Base-by-base conservation (phyloP, 2,113 vertebrate species). In the Tamias sibiricus region DNA sequence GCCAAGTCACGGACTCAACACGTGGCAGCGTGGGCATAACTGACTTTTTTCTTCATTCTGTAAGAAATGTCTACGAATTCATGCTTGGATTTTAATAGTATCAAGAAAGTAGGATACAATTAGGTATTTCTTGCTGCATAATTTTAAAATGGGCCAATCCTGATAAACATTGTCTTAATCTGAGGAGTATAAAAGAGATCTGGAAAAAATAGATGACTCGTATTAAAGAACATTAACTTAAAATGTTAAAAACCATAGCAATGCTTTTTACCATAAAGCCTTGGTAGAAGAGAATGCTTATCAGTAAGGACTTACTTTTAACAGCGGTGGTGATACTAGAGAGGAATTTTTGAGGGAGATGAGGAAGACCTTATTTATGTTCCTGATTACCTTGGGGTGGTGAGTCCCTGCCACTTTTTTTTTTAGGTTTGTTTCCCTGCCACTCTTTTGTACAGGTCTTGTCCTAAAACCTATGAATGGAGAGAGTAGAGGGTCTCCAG, bases 181-280 rank as follows among this genome's bases (percentile, higher is more conserved):
- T 66, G 93, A 83, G 44, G 52, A 74, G 30, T 83, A 17, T 84
- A 87, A 91, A 85, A 91, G 26, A 87, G 16, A 87, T 35, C 30
- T 95, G 64, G 87, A 76, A 64, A 87, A 95, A 79, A 42, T 47
- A 75, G 22, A 7, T 47, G 37, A 95, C 57, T 94, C 7, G 69
- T 74, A 66, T 75, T 87, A 59, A 84, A 35, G 52, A 64, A 1
- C 26, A 10, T 66, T 75, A 83, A 64, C 1, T 68, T 86, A 82
- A 95, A 87, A 79, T 87, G 16, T 74, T 62, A 62, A 69, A 83
- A 94, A n/a, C 28, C 40, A 24, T 66, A 10, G n/a, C 26, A 81
- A 64, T 62, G 16, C n/a, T 32, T 77, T 76, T 75, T 22, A 49
- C 92, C 20, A 49, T 64, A 75, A 95, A 42, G 52, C 93, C 42